Base-by-base conservation (phyloP, 2,797 vertebrate species). In the Argya squamiceps region DNA sequence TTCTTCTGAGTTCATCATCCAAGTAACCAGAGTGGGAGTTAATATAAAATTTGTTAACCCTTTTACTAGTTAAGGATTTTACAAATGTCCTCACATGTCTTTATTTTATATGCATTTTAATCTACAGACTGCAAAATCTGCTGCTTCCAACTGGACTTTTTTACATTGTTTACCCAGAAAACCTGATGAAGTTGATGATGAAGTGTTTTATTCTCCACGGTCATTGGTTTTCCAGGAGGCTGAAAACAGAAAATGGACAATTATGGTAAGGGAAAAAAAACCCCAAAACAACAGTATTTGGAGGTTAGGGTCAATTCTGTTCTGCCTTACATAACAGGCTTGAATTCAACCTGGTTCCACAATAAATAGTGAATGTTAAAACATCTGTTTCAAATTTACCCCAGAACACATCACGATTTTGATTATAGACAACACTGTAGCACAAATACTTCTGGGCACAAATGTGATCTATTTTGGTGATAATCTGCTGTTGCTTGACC, bases 181-280 rank as follows among this genome's bases (percentile, higher is more conserved):
- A 96, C 97, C 94, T 60, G 99, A 99, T 97, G 99, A 99, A 97
- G 99, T 99, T 86, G 98, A 99, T 21, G 98, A 99, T 81, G 97
- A 99, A 91, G 99, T 99, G 9, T 99, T 99, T 98, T 99, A 99
- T 98, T 99, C 99, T 18, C 93, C 98, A 30, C 98, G 15, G 13
- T 99, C 99, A 18, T 95, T 99, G 21, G 98, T 99, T 77, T 99
- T 99, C 93, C 97, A 98, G 34, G 99, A 99, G 96, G 99, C 99
- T 70, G 99, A 99, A 98, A 99, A 99, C 89, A 98, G 99, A 88
- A 99, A 99, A 97, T 99, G 99, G 99, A 99, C 99, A 65, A 98
- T 99, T 88, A 99, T 99, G 99, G 99, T 99, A 98, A 93, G 95
- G 68, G n/a, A n/a, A 17, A 50, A 43, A 43, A 43, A 50, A 50